These are phyloP conservation scores for Athene noctua DNA, from an alignment of 2,113 vertebrate species.

Conservation along the genomic window DNA sequence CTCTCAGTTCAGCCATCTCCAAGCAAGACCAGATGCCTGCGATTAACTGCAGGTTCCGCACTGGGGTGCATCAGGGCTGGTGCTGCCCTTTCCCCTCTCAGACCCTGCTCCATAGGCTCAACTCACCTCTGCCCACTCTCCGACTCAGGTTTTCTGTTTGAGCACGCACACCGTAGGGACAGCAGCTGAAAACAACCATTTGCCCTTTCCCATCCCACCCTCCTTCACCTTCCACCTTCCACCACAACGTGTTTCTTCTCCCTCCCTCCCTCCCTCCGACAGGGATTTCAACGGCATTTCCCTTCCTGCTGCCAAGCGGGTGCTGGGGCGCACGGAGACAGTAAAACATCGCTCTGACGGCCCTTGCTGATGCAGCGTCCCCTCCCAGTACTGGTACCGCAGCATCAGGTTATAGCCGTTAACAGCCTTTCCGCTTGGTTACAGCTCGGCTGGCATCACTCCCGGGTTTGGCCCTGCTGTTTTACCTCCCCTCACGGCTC, in stretches of 20 bases:
- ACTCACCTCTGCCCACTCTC: background rate
- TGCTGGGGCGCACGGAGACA: background rate
- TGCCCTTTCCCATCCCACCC: background rate
- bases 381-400: background rate
- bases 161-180: accelerated
- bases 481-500: background rate
- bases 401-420: background rate
- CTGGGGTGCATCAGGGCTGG: accelerated
- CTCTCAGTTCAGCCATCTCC: background rate
- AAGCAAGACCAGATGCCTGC: accelerated
- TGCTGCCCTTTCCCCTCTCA: background rate
- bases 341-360: background rate
- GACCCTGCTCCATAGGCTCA: background rate
- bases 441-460: background rate
- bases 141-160: too few species aligned
- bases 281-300: background rate
- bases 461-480: background rate
- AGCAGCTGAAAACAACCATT: background rate
- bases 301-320: background rate
- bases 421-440: constrained; percentile 2
- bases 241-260: accelerated
- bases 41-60: accelerated
- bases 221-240: background rate
- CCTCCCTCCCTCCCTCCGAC: background rate
- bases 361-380: background rate